These are phyloP conservation scores for Chrysodeixis includens DNA, from an alignment of 2,888 invertebrate species.

Conservation along the genomic window DNA sequence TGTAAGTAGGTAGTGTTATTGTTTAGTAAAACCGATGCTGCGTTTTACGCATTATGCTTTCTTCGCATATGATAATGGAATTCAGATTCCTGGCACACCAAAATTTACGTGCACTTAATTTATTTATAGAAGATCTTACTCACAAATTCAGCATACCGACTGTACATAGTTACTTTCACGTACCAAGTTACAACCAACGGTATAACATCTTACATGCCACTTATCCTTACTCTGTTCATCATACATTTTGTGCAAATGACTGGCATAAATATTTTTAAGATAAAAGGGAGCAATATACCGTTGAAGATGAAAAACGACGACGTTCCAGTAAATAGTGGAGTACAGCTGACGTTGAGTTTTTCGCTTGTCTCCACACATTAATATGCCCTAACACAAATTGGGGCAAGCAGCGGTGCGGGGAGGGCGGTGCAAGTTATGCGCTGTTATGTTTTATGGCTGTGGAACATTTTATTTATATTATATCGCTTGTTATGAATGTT, in stretches of 20 bases:
- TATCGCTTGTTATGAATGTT: no score
- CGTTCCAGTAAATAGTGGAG: slow-evolving; percentile 56
- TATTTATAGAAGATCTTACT: background rate
- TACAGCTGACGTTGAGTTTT: slow-evolving; percentile 67
- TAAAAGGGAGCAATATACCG: slow-evolving; percentile 44
- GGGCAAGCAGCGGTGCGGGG: slow-evolving; percentile 62
- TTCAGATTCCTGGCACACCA: background rate
- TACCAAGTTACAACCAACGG: background rate
- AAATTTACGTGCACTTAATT: background rate
- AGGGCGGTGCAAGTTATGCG: slow-evolving; percentile 57
- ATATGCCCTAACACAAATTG: slow-evolving; percentile 78
- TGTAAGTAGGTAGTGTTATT: background rate
- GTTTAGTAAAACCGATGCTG: background rate
- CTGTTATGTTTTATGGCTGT: background rate
- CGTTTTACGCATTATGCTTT: background rate
- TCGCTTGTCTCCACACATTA: slow-evolving; percentile 73
- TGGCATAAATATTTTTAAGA: slow-evolving; percentile 54
- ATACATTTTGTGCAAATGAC: slow-evolving; percentile 30
- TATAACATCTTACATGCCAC: slow-evolving; percentile 6
- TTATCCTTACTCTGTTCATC: slow-evolving; percentile 30
- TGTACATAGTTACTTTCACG: background rate
- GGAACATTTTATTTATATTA: no score
- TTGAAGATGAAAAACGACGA: slow-evolving; percentile 56
- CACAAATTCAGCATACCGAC: background rate
- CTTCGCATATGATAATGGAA: background rate